Evolutionary conservation across 2,113 vertebrate species (phyloP).

Genomic region (Bufo bufo): DNA sequence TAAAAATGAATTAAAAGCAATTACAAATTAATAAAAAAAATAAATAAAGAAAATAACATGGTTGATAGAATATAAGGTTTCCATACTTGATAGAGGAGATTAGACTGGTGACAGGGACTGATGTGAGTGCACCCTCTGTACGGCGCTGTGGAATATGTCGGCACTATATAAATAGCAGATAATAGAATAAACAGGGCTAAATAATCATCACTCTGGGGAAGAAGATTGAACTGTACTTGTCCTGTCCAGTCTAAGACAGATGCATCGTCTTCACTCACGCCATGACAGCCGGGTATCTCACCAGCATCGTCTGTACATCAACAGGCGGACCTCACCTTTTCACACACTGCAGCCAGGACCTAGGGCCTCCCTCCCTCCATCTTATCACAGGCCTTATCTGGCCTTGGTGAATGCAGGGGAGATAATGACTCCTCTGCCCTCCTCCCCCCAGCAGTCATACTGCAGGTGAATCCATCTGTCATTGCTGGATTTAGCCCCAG

Average conservation of each 20-base stretch:
- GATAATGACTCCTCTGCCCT: constrained; percentile 26
- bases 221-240: constrained; percentile 16
- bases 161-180: constrained; percentile 12
- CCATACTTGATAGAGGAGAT: background rate
- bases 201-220: constrained; percentile 5
- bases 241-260: constrained; percentile 37
- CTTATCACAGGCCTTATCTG: constrained; percentile 28
- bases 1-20: too few species aligned
- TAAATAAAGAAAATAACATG: too few species aligned
- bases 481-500: constrained; percentile 12
- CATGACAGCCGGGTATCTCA: constrained; percentile 38
- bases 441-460: constrained; percentile 17
- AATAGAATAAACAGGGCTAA: background rate
- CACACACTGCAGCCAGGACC: constrained; percentile 29
- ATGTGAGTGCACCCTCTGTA: background rate
- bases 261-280: constrained; percentile 29
- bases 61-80: too few species aligned
- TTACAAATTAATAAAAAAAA: too few species aligned
- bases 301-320: constrained; percentile 19
- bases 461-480: constrained; percentile 44
- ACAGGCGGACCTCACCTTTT: constrained; percentile 36
- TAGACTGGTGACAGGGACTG: background rate
- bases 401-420: background rate
- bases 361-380: background rate
- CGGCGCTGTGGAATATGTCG: background rate